Base-by-base conservation (phyloP, 2,113 vertebrate species). In the Bujurquina vittata region DNA sequence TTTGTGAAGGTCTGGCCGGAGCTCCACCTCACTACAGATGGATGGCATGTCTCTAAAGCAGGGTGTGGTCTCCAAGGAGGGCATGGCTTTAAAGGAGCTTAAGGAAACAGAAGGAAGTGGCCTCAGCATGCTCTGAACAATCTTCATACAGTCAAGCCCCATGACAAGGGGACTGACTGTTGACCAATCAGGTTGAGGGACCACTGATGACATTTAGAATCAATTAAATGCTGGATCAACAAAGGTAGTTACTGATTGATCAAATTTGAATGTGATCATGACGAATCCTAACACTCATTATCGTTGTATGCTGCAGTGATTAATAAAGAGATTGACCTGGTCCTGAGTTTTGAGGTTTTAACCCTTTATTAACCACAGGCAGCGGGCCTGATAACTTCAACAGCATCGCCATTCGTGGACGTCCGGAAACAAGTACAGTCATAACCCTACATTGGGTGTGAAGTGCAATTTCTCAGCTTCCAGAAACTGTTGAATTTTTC, bases 121-220 rank as follows among this genome's bases (percentile, higher is more conserved):
- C 17, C 92, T 94, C 5, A 92, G 91, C 8, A 87, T 88, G 0
- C 91, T 94, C 54, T 94, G 84, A 93, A 69, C 85, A 80, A 79
- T 81, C 75, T 29, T 81, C 54, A 52, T 22, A 56, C 23, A 10
- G 11, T 40, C 23, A 77, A 58, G 31, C 23, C 20, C 46, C 46
- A 4, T 57, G 14, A 62, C 0, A 22, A 20, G 8, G 18, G 62
- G 46, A 35, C 15, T 54, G 22, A 61, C 55, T 43, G 3, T 78
- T 2, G 15, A 55, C 56, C 83, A 80, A 86, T 60, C 59, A 57
- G 29, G 10, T 2, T 20, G 5, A 26, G 26, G 26, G 40, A 23
- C 37, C 63, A 46, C 46, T 46, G 40, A 67, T 23, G 40, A 46
- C 26, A 26, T 67, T 23, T 26, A 46, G 63, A 67, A 2, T 46